Evolutionary conservation across 2,888 invertebrate species (phyloP).

Genomic region (Chydorus sphaericus): DNA sequence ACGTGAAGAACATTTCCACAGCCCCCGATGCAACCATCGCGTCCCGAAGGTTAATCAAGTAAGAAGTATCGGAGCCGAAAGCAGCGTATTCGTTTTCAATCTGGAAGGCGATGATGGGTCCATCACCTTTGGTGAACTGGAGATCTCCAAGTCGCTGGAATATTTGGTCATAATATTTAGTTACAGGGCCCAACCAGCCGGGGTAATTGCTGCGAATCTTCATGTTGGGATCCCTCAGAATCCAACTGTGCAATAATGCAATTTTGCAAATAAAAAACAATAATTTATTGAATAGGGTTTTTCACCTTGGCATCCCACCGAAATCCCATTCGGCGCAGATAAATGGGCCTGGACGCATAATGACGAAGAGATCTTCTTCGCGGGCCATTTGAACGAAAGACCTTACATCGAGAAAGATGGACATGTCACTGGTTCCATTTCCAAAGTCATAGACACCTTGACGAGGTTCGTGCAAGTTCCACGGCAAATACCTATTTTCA

Average conservation of each 20-base stretch:
- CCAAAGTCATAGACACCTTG: slow-evolving; percentile 29
- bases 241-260: slow-evolving; percentile 37
- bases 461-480: slow-evolving; percentile 32
- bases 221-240: slow-evolving; percentile 36
- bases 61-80: slow-evolving; percentile 30
- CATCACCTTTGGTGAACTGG: slow-evolving; percentile 31
- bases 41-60: slow-evolving; percentile 31
- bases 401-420: slow-evolving; percentile 25
- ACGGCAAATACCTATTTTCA: slow-evolving; percentile 27
- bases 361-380: slow-evolving; percentile 35
- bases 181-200: slow-evolving; percentile 30
- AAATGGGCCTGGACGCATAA: slow-evolving; percentile 39
- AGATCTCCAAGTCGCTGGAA: slow-evolving; percentile 30
- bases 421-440: slow-evolving; percentile 25
- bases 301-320: slow-evolving; percentile 29
- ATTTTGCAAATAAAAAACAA: neutral
- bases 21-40: slow-evolving; percentile 29
- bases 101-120: slow-evolving; percentile 36
- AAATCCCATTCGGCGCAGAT: slow-evolving; percentile 42
- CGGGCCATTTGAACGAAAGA: slow-evolving; percentile 33
- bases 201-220: slow-evolving; percentile 32
- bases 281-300: neutral
- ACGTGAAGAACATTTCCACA: slow-evolving; percentile 37
- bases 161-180: slow-evolving; percentile 30
- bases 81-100: slow-evolving; percentile 39